Evolutionary conservation across 2,888 invertebrate species (phyloP), one percentile per base, ranked within the genome.

Genomic region (Agriopis leucophaearia): DNA sequence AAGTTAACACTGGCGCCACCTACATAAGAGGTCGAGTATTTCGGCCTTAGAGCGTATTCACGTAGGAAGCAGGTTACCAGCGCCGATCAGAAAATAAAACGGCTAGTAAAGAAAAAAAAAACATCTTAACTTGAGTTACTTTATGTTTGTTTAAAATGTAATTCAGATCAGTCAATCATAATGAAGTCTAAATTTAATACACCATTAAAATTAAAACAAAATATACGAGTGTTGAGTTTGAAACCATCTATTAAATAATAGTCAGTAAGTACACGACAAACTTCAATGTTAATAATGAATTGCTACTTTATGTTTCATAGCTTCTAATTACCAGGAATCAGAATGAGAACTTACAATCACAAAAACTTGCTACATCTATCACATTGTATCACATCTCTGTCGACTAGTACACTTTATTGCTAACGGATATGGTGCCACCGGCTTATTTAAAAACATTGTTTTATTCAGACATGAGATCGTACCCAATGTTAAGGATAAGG

Each of bases 371-470:
- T n/a, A 36, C 10, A 51, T 45, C 18, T 44, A 54, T 47, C 50
- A 60, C 70, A 69, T 70, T 36, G 13, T 44, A 0, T 71, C 71
- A 60, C 67, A 66, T 69, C 67, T 54, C n/a, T 18, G 40, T 51
- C 35, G 50, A 27, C 50, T 50, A 16, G 13, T 7, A 57, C 55
- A 60, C 61, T 64, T 67, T 69, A 69, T 64, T 68, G 47, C 44
- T 45, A 56, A 60, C 73, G 18, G 52, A 74, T 18, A 71, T 64
- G 71, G 71, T 18, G 38, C 40, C 42, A 50, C 18, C 48, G 15
- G 56, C 56, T 54, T 58, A 44, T 70, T 66, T 68, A 70, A 44
- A 44, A 56, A 12, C 47, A 16, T 48, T 48, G 18, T 48, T 27
- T 48, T 48, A 27, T 12, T 27, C 18, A 12, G 48, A 47, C 18